Base-by-base conservation (phyloP, 2,888 invertebrate genomes). In the Stegana nigrithorax region DNA sequence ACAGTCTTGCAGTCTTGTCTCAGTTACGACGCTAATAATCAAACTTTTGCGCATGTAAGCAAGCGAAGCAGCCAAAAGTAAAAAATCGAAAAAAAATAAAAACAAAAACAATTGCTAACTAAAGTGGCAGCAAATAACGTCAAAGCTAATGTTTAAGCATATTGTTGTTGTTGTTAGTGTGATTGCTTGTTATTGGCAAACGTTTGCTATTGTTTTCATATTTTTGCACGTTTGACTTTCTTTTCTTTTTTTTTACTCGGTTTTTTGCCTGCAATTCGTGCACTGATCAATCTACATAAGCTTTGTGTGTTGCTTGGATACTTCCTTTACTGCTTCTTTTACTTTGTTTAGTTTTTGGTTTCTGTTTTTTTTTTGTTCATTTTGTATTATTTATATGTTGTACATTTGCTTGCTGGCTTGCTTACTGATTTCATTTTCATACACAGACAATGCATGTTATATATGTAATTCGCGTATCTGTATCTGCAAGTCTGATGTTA, bases 351-450 rank as follows among this genome's bases (percentile, higher is more conserved):
- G 60, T 62, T 53, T 42, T 62, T 53, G 27, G 29, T 42, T 39
- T 58, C n/a, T 64, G 29, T 60, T 44, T 63, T 26, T 61, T 27
- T 39, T 62, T 45, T 60, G 55, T 63, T 67, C 60, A 47, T 62
- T 63, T 44, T 62, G 59, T 56, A 66, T 53, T 63, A 62, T 23
- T 72, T 75, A 67, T 72, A 67, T 67, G 73, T 53, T 75, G 72
- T 71, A 60, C 62, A 70, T 64, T 64, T 59, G 66, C 66, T n/a
- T n/a, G n/a, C n/a, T n/a, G n/a, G n/a, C n/a, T n/a, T 12, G 21
- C 65, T 14, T 17, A 39, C 39, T 39, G 39, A 39, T 17, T 39
- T 39, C 39, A 39, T 39, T 39, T 39, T 39, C 14, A 12, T 10
- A 39, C 14, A 36, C 14, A 10, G 6, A 7, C 10, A 7, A 10